phyloP scores from a whole-genome alignment of 2,113 vertebrate species.

The Crotalus tigris region DNA sequence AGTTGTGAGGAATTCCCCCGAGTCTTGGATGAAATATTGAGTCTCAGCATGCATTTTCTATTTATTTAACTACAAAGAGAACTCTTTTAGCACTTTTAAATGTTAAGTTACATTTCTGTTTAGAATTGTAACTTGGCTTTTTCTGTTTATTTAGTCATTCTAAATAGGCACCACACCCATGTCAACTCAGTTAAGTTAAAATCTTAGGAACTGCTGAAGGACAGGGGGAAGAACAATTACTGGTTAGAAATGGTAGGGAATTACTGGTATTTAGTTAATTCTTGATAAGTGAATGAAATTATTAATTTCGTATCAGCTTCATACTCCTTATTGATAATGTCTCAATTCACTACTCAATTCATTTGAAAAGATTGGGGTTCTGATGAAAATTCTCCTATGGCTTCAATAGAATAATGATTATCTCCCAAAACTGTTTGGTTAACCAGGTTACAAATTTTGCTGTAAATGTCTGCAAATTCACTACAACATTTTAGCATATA shows the following conservation, averaged over 20 bases:
- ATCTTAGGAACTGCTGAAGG: neutral
- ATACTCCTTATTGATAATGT: neutral
- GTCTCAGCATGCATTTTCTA: neutral
- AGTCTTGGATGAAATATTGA: neutral
- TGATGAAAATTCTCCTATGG: neutral
- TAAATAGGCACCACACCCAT: slow-evolving; percentile 25
- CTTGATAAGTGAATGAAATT: slow-evolving; percentile 31
- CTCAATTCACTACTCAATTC: neutral
- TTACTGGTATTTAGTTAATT: slow-evolving; percentile 12
- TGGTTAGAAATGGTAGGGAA: neutral
- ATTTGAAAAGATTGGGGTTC: neutral
- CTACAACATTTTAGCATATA: slow-evolving; percentile 29
- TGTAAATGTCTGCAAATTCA: neutral
- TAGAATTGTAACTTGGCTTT: slow-evolving; percentile 15
- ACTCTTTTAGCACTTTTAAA: neutral
- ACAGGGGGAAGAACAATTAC: neutral
- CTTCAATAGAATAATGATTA: neutral
- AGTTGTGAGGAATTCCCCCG: neutral
- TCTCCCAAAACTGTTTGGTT: neutral
- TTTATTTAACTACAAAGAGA: neutral
- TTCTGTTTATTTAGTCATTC: neutral
- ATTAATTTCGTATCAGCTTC: slow-evolving; percentile 40
- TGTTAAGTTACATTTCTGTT: slow-evolving; percentile 14
- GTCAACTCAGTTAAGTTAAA: slow-evolving; percentile 50
- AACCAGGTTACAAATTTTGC: neutral